Percentiles rank a stretch among this genome's conserved stretches.
phyloP scores from a whole-genome alignment of 2,888 invertebrate genomes.

The Tetanocera ferruginea region DNA sequence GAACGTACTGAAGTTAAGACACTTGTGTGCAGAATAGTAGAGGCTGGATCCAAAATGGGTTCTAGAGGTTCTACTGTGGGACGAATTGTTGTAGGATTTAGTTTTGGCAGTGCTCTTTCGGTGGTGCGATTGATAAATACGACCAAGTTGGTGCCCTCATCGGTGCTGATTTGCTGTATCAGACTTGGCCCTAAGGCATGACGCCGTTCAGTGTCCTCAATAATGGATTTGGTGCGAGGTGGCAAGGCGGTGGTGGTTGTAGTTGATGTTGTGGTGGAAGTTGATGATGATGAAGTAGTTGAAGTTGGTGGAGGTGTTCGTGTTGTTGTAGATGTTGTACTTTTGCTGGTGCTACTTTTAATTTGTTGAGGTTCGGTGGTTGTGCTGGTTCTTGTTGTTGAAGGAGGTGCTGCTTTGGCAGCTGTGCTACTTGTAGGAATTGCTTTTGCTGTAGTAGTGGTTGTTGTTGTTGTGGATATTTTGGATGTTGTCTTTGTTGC shows the following conservation, averaged over 20 bases:
- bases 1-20: constrained; percentile 70
- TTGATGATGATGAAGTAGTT: constrained; percentile 38
- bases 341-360: constrained; percentile 32
- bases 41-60: constrained; percentile 57
- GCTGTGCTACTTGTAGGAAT: constrained; percentile 30
- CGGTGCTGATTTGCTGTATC: constrained; percentile 60
- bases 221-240: constrained; percentile 47
- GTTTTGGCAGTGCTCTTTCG: constrained; percentile 20
- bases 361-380: constrained; percentile 36
- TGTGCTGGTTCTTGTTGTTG: constrained; percentile 21
- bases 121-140: constrained; percentile 69
- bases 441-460: constrained; percentile 31
- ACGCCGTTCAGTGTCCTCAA: constrained; percentile 58
- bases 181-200: constrained; percentile 59
- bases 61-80: constrained; percentile 2
- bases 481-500: constrained; percentile 19
- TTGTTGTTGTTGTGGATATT: neutral
- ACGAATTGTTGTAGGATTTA: neutral
- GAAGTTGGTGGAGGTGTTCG: constrained; percentile 33
- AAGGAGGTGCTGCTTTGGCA: constrained; percentile 27
- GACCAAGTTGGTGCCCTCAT: constrained; percentile 65
- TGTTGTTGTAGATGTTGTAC: constrained; percentile 37
- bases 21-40: constrained; percentile 72
- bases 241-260: constrained; percentile 36
- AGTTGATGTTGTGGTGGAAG: constrained; percentile 12